Evolutionary conservation across 1,140 invertebrate species (phyloP), one percentile per base, ranked within the genome.

Genomic region (Hypsibius dujardini): DNA sequence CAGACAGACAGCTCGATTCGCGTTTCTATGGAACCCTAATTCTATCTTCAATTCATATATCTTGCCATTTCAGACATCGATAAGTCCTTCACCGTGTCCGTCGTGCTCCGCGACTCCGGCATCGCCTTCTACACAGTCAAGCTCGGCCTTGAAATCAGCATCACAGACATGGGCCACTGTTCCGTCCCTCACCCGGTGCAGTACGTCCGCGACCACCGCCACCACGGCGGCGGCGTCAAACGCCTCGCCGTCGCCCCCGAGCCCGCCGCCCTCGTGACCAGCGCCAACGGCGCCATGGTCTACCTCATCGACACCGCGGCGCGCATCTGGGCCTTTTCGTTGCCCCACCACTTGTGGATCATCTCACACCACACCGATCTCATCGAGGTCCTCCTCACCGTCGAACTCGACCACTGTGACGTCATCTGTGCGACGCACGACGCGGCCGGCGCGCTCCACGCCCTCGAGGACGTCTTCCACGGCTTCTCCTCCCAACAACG

Each of bases 191-290:
- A n/a, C n/a, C n/a, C n/a, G n/a, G n/a, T n/a, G n/a, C n/a, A n/a
- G n/a, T n/a, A n/a, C n/a, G n/a, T n/a, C n/a, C n/a, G n/a, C n/a
- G n/a, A n/a, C n/a, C n/a, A n/a, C n/a, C n/a, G n/a, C n/a, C n/a
- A n/a, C n/a, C n/a, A n/a, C n/a, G n/a, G n/a, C n/a, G n/a, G n/a
- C n/a, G 50, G 50, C 50, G n/a, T n/a, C 7, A 56, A 56, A n/a
- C 7, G n/a, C 7, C 7, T 7, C n/a, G 7, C n/a, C 7, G 50
- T 56, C 50, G 7, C n/a, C n/a, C 50, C 50, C 7, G 50, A 56
- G n/a, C 7, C 50, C n/a, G 50, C n/a, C 50, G 50, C 50, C n/a
- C n/a, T 56, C 50, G 50, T 56, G 50, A 56, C 50, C 50, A 56
- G 50, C 50, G 50, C 50, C n/a, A 56, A 56, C 50, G 50, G 50